Evolutionary conservation across 2,113 vertebrate genomes (phyloP), one percentile per base, ranked within the genome.

Genomic region (Chitala chitala): DNA sequence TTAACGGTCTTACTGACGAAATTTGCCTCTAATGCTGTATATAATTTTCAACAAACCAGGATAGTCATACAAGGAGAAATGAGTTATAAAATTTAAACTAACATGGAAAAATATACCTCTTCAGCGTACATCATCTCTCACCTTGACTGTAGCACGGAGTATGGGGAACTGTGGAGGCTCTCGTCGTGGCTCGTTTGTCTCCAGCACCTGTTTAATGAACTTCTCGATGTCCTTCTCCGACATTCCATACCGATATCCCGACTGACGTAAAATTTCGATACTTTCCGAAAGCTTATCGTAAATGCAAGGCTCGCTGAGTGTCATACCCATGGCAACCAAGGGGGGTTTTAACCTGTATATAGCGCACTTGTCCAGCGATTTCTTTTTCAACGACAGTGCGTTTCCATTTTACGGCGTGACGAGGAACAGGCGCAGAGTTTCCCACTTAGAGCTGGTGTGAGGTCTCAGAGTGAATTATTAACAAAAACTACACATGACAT

Each of bases 211-310:
- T 82, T 90, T 94, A 84, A 98, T 94, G 87, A 98, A 98, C 75
- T 92, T 94, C 87, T 98, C 95, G 1, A 98, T 96, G 81, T 96
- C 94, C 71, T 93, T 87, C 85, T 98, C 96, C 0, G 94, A 94
- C 96, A 98, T 98, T 44, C 96, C 96, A 71, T 95, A 98, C 3
- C 96, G 93, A 81, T 96, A 93, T 17, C 95, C 96, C 0, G 95
- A 98, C 84, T 96, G 94, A 5, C 96, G 92, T 82, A 98, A 92
- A 71, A 98, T 90, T 75, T 96, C 92, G 72, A 98, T 95, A 2
- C 94, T 96, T 84, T 96, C 95, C 0, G 95, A 92, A n/a, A 98
- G 91, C 78, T 95, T 97, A 88, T 98, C 94, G 72, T 96, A 98
- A 84, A 98, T 95, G 76, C 95, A 96, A 72, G 95, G 90, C 77